These are phyloP conservation scores for Cebus imitator DNA, from an alignment of 2,113 vertebrate species.

Conservation along the genomic window DNA sequence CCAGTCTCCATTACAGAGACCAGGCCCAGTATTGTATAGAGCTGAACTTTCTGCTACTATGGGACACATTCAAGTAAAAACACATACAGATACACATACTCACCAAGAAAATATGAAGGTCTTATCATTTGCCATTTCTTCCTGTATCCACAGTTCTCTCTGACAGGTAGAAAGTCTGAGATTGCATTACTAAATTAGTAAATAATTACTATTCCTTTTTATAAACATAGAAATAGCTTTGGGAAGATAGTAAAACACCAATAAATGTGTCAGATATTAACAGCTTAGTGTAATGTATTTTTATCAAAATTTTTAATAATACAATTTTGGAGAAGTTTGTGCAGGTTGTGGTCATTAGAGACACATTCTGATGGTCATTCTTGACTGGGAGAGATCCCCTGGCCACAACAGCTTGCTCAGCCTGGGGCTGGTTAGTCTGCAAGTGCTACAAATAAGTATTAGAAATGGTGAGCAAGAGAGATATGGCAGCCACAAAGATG, in stretches of 20 bases:
- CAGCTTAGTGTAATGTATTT: neutral
- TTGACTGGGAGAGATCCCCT: neutral
- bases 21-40: neutral
- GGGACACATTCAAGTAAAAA: neutral
- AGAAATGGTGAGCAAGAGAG: neutral
- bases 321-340: neutral
- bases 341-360: neutral
- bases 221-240: neutral
- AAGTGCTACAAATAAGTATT: neutral
- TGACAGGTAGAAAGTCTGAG: neutral
- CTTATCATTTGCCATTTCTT: neutral
- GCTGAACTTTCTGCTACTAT: neutral
- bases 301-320: neutral
- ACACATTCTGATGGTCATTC: neutral
- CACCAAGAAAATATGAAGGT: neutral
- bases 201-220: neutral
- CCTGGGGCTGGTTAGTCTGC: neutral
- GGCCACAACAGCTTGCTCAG: neutral
- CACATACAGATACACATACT: neutral
- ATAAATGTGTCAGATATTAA: neutral
- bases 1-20: too few species aligned
- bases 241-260: neutral
- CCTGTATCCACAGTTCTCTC: neutral
- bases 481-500: neutral
- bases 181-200: neutral